Conservation (phyloP, 2,797 vertebrate species). For the Characodon lateralis region DNA sequence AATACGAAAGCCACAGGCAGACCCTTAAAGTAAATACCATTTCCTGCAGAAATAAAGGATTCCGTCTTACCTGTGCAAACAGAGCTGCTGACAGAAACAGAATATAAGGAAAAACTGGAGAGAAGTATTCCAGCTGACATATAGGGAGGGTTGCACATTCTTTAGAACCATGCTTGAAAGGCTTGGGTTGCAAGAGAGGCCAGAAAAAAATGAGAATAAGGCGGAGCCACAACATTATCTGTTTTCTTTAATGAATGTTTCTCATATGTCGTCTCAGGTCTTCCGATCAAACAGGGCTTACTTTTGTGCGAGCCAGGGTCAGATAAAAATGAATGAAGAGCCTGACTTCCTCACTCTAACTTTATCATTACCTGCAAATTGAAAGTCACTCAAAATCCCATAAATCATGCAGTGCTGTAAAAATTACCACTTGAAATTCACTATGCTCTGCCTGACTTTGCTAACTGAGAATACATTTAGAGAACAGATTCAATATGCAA, state of each 20-base stretch:
- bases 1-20: conserved; percentile 24
- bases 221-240: conserved; percentile 15
- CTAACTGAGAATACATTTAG: neutral
- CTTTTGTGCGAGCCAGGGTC: conserved; percentile 4
- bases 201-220: conserved; percentile 27
- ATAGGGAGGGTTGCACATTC: conserved; percentile 13
- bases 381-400: conserved; percentile 6
- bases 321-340: conserved; percentile 18
- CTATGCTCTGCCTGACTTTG: neutral
- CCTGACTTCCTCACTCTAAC: conserved; percentile 1
- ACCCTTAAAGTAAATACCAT: conserved; percentile 33
- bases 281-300: conserved; percentile 8
- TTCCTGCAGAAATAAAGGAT: conserved; percentile 47
- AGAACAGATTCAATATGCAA: neutral
- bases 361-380: conserved; percentile 24
- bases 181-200: conserved; percentile 11
- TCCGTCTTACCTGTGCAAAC: conserved; percentile 49
- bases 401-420: neutral
- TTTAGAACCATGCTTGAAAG: conserved; percentile 34
- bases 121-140: conserved; percentile 18
- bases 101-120: neutral
- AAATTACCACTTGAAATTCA: conserved; percentile 6
- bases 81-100: conserved; percentile 11
- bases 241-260: conserved; percentile 22
- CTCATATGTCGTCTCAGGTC: conserved; percentile 24